Evolutionary conservation across 2,113 vertebrate genomes (phyloP).

Genomic region (Lonchura striata): DNA sequence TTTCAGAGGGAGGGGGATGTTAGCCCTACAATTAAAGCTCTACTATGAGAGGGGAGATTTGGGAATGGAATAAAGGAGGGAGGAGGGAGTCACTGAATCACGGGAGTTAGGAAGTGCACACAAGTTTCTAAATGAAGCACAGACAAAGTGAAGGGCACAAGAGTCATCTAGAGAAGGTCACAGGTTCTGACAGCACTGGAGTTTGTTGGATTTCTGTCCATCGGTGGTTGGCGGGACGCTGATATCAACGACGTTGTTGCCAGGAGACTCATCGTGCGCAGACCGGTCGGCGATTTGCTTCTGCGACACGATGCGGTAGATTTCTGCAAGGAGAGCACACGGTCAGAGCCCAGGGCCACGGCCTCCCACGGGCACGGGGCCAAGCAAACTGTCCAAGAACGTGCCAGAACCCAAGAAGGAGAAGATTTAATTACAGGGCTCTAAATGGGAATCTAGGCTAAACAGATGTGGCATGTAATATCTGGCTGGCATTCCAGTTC

Average conservation of each 20-base stretch:
- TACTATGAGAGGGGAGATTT: slow-evolving; percentile 30
- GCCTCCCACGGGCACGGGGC: not conserved
- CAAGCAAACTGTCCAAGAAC: not conserved
- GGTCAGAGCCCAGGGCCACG: not conserved
- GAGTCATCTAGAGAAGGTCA: slow-evolving; percentile 73
- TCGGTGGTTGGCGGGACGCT: slow-evolving; percentile 94
- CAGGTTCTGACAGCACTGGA: slow-evolving; percentile 96
- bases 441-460: not conserved
- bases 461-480: not conserved
- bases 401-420: not conserved
- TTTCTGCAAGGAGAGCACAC: slow-evolving; percentile 76
- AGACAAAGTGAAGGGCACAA: slow-evolving; percentile 57
- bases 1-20: slow-evolving; percentile 67
- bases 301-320: slow-evolving; percentile 96
- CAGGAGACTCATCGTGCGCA: slow-evolving; percentile 90
- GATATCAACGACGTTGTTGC: slow-evolving; percentile 98
- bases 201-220: slow-evolving; percentile 91
- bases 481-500: not conserved
- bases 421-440: not conserved
- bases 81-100: slow-evolving; percentile 63
- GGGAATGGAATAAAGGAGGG: slow-evolving; percentile 23
- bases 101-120: slow-evolving; percentile 71
- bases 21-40: slow-evolving; percentile 66
- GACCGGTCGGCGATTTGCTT: slow-evolving; percentile 95
- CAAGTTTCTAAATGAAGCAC: slow-evolving; percentile 71